Evolutionary conservation across 2,113 vertebrate genomes (phyloP).

Genomic region (Calonectris borealis): DNA sequence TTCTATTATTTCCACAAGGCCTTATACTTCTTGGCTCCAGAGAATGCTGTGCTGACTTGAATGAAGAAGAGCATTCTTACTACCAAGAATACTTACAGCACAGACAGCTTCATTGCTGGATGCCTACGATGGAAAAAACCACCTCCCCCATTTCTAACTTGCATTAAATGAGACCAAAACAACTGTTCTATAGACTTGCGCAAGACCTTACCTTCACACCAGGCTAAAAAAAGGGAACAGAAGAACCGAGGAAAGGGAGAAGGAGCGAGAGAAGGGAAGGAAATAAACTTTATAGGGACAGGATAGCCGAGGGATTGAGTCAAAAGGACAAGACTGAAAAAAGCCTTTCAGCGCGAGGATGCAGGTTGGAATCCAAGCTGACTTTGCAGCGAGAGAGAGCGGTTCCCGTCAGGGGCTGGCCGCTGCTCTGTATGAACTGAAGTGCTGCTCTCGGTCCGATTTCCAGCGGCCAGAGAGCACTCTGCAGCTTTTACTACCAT

Average conservation of each 20-base stretch:
- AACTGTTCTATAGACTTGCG: background rate
- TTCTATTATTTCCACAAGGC: constrained; percentile 65
- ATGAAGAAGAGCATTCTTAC: constrained; percentile 40
- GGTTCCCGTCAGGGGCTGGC: background rate
- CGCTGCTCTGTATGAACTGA: background rate
- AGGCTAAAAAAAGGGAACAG: background rate
- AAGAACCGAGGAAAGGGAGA: background rate
- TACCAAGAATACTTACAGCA: background rate
- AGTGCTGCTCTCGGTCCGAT: background rate
- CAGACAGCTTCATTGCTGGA: background rate
- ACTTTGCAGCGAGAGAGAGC: background rate
- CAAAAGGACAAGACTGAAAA: background rate
- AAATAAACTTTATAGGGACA: background rate
- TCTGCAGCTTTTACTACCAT: background rate
- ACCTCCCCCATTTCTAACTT: background rate
- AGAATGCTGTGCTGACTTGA: constrained; percentile 51
- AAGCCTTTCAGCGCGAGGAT: background rate
- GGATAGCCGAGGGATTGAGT: background rate
- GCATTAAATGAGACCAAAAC: background rate
- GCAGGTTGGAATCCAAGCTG: background rate
- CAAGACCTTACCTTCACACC: background rate
- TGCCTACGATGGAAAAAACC: background rate
- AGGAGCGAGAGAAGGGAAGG: background rate
- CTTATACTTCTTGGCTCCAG: constrained; percentile 59
- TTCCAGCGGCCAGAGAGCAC: background rate